Evolutionary conservation across 2,113 vertebrate species (phyloP).

Genomic region (Leptodactylus fuscus): DNA sequence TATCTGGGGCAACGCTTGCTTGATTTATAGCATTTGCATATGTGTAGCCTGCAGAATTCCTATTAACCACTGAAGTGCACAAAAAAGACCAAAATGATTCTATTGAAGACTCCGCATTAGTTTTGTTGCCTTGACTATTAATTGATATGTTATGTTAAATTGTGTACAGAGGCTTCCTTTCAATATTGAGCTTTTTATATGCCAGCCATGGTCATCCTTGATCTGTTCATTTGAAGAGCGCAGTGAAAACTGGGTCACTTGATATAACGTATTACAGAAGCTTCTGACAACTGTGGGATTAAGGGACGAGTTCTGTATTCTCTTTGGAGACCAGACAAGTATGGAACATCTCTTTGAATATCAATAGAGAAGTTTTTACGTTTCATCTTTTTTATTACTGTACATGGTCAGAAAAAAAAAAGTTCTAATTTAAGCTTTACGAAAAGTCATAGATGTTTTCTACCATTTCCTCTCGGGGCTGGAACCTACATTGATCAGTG

Average conservation of each 20-base stretch:
- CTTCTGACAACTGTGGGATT: constrained; percentile 53
- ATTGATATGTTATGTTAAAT: not conserved
- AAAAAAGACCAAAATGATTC: not conserved
- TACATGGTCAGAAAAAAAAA: not conserved
- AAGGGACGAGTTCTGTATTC: constrained; percentile 49
- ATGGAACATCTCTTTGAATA: constrained; percentile 34
- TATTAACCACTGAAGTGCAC: constrained; percentile 29
- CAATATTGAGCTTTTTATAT: constrained; percentile 30
- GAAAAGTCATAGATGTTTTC: not conserved
- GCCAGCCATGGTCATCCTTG: constrained; percentile 37
- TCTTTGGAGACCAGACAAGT: constrained; percentile 31
- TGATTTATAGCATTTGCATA: constrained; percentile 53
- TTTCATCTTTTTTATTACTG: constrained; percentile 24
- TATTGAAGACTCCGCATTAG: not conserved
- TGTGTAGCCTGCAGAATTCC: not conserved
- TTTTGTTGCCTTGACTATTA: not conserved
- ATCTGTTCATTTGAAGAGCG: constrained; percentile 38
- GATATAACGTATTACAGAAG: constrained; percentile 35
- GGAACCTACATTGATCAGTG: not conserved
- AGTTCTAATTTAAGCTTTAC: not conserved
- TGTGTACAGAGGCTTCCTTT: constrained; percentile 2
- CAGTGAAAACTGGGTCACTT: constrained; percentile 46
- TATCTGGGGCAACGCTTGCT: constrained; percentile 38
- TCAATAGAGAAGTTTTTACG: not conserved
- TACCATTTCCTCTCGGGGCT: not conserved